phyloP scores from a whole-genome alignment of 2,797 vertebrate genomes.

The Pachyuromys duprasi region DNA sequence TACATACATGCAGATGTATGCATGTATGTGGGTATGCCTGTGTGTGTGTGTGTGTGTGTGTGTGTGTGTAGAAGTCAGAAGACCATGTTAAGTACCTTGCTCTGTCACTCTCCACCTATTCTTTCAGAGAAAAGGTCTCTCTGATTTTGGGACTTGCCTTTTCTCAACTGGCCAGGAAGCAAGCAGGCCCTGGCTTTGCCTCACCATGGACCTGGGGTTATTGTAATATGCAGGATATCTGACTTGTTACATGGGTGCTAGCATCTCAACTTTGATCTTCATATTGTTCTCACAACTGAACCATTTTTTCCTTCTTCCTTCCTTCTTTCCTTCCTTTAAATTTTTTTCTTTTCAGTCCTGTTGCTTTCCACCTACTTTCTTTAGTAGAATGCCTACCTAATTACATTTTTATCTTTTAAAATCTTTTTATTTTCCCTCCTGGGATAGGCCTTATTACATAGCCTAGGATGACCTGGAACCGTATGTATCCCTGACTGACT shows the following conservation, averaged over 20 bases:
- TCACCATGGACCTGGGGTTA: neutral
- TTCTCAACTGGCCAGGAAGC: neutral
- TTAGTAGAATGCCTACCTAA: neutral
- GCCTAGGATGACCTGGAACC: neutral
- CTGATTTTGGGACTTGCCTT: neutral
- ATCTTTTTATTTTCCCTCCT: neutral
- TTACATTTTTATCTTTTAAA: neutral
- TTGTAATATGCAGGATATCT: neutral
- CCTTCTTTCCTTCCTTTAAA: neutral
- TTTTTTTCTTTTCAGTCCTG: neutral
- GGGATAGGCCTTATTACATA: neutral
- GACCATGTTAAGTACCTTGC: neutral
- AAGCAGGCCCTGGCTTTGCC: neutral
- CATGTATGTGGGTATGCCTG: fast-evolving
- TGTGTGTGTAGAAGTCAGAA: neutral
- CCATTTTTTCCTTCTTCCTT: neutral
- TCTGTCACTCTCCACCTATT: neutral
- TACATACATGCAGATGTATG: neutral
- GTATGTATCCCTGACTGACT: neutral
- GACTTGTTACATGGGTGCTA: neutral
- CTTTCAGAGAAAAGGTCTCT: neutral
- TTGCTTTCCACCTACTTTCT: neutral
- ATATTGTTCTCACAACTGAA: neutral
- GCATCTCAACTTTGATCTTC: neutral
- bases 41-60: neutral